These are phyloP conservation scores for Stenodema calcarata DNA, from an alignment of 2,888 invertebrate species.

Conservation along the genomic window DNA sequence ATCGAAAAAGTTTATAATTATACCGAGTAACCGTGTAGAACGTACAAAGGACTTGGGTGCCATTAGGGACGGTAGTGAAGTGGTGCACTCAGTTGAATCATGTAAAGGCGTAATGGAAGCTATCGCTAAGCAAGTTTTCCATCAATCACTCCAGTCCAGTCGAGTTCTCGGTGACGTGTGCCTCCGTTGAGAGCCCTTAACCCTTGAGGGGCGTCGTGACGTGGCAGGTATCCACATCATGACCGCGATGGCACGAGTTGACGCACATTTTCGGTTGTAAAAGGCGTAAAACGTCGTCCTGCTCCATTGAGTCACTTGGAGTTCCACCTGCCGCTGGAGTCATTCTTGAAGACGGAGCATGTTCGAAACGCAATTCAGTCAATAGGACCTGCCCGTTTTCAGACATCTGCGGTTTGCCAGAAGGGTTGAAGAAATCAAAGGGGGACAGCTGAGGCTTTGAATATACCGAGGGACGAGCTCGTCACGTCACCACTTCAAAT, in stretches of 20 bases:
- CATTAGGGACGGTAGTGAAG: no score
- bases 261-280: neutral
- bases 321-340: neutral
- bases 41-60: no score
- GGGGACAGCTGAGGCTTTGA: neutral
- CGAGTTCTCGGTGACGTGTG: neutral
- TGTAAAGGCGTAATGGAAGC: no score
- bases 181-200: neutral
- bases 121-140: no score
- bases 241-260: neutral
- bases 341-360: neutral
- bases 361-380: neutral
- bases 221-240: neutral
- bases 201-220: neutral
- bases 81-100: no score
- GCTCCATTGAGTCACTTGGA: neutral
- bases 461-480: neutral
- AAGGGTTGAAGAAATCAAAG: no score
- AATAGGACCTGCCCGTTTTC: neutral
- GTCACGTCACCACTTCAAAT: neutral
- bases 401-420: neutral
- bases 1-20: no score
- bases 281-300: neutral
- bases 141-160: no score
- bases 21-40: no score